Evolutionary conservation across 2,888 invertebrate genomes (phyloP).

Genomic region (Adelognathus sp.): DNA sequence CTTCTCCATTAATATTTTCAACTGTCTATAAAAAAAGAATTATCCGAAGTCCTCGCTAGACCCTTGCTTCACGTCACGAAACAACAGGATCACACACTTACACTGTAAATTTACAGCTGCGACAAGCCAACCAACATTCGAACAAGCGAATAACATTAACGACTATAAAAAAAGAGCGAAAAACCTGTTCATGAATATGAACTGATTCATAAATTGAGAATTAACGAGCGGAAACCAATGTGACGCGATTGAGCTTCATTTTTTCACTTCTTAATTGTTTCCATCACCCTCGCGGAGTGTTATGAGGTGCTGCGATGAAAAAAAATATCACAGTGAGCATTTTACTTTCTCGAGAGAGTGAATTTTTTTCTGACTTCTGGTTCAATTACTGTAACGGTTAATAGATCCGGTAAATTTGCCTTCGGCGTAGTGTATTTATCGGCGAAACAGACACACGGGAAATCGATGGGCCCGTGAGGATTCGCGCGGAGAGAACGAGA

Average conservation of each 20-base stretch:
- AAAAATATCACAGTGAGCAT: background rate
- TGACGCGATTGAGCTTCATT: conserved; percentile 1
- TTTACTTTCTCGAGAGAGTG: background rate
- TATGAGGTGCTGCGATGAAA: conserved; percentile 29
- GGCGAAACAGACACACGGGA: background rate
- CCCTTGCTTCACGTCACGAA: background rate
- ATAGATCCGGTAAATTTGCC: background rate
- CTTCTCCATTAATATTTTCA: no score
- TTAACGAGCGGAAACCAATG: conserved; percentile 29
- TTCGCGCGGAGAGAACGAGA: no score
- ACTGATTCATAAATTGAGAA: background rate
- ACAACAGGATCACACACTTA: background rate
- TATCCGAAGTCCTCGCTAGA: background rate
- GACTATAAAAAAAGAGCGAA: background rate
- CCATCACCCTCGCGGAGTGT: background rate
- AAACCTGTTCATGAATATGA: background rate
- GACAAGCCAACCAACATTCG: background rate
- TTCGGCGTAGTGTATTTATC: background rate
- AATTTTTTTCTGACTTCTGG: background rate
- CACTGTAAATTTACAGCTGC: conserved; percentile 14
- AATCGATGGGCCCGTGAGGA: background rate
- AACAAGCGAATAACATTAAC: background rate
- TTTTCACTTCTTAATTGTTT: conserved; percentile 24
- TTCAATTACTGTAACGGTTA: background rate
- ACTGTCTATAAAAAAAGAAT: no score